A percentile compares a stretch with the other conserved stretches of the same genome.
These are phyloP conservation scores for Aythya baeri DNA, from an alignment of 2,113 vertebrate species.

Conservation along the genomic window DNA sequence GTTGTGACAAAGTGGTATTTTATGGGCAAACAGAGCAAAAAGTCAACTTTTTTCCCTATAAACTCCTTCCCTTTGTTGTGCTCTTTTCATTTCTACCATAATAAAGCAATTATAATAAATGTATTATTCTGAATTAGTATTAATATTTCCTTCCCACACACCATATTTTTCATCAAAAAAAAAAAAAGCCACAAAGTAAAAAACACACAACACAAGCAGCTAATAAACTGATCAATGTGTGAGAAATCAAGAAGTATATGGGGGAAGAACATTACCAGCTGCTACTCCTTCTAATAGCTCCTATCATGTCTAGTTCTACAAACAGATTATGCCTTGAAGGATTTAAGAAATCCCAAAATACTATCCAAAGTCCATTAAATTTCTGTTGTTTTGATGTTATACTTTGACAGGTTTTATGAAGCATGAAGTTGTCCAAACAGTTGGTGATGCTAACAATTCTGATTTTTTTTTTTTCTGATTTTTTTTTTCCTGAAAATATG, in stretches of 20 bases:
- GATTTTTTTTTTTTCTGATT: neutral
- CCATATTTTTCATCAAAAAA: neutral
- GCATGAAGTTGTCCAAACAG: neutral
- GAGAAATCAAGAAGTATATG: neutral
- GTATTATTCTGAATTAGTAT: neutral
- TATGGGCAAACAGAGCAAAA: neutral
- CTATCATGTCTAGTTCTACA: neutral
- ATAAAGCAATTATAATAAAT: constrained; percentile 1
- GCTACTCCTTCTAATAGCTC: neutral
- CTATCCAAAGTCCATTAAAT: neutral
- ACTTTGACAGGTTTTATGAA: neutral
- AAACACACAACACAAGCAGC: neutral
- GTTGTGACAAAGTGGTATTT: neutral
- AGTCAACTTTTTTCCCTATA: neutral
- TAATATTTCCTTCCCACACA: neutral
- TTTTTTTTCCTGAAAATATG: neutral
- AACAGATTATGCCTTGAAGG: neutral
- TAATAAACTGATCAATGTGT: neutral
- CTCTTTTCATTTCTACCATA: neutral
- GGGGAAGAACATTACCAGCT: neutral
- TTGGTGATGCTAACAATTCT: neutral
- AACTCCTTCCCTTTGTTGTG: neutral
- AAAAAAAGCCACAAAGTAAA: neutral
- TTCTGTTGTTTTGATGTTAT: neutral
- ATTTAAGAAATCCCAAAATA: neutral